phyloP scores from a whole-genome alignment of 2,797 vertebrate species.

The Spinibarbus caldwelli region DNA sequence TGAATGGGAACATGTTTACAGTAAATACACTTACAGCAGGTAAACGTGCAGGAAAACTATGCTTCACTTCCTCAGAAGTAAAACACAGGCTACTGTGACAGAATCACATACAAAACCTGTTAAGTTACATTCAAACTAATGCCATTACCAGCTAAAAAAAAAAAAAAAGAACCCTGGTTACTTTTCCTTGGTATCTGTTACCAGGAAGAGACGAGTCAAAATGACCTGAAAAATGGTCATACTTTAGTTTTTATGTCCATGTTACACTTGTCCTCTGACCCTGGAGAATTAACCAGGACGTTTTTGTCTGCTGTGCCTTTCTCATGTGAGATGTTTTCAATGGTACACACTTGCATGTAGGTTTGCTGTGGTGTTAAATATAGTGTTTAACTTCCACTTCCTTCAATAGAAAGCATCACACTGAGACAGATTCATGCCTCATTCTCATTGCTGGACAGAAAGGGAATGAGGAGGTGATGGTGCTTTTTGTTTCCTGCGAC shows the following conservation, averaged over 20 bases:
- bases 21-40: neutral
- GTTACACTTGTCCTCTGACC: neutral
- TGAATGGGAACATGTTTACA: neutral
- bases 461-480: neutral
- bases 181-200: neutral
- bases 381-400: neutral
- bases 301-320: neutral
- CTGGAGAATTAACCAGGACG: neutral
- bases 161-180: neutral
- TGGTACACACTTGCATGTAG: neutral
- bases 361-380: neutral
- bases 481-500: neutral
- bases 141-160: neutral
- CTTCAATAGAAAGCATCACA: neutral
- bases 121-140: neutral
- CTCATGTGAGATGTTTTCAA: too few species aligned
- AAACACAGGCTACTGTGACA: neutral
- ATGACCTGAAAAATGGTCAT: neutral
- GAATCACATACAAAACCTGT: neutral
- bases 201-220: neutral
- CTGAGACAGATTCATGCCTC: neutral
- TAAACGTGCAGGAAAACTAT: neutral
- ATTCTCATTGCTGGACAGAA: neutral
- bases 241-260: neutral
- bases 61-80: too few species aligned